Evolutionary conservation across 2,888 invertebrate species (phyloP).

Genomic region (Agonopterix subpropinquella): DNA sequence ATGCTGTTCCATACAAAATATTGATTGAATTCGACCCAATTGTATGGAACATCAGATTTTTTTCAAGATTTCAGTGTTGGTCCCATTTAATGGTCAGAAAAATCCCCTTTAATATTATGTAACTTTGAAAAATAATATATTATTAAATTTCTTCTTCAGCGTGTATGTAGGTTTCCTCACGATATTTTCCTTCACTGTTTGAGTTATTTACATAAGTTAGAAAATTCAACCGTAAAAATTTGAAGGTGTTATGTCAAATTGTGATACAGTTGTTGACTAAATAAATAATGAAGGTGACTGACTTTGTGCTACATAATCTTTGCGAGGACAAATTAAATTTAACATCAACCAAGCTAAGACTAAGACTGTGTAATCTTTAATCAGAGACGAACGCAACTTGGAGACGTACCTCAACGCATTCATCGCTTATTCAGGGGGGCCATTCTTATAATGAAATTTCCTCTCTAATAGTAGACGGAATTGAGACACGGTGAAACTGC

Average conservation of each 20-base stretch:
- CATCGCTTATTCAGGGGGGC: constrained; percentile 49
- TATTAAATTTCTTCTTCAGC: too few relatives aligned
- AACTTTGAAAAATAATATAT: too few relatives aligned
- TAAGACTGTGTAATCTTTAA: constrained; percentile 40
- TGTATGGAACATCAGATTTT: too few relatives aligned
- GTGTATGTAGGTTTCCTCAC: too few relatives aligned
- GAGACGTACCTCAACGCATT: constrained; percentile 30
- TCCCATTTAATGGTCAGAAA: too few relatives aligned
- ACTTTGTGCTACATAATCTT: constrained; percentile 33
- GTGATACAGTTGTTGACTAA: constrained; percentile 21
- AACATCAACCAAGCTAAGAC: constrained; percentile 28
- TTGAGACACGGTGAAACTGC: constrained; percentile 55
- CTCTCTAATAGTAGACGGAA: constrained; percentile 53
- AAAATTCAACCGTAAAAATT: neutral
- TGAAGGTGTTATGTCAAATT: constrained; percentile 16
- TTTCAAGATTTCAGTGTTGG: too few relatives aligned
- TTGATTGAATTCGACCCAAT: too few relatives aligned
- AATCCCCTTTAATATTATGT: too few relatives aligned
- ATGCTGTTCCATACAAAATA: too few relatives aligned
- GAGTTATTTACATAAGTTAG: too few relatives aligned
- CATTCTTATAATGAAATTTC: constrained; percentile 65
- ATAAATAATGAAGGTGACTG: constrained; percentile 32
- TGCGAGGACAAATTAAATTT: constrained; percentile 43
- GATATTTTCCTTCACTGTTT: too few relatives aligned
- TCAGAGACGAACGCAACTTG: constrained; percentile 35